Evolutionary conservation across 2,113 vertebrate genomes (phyloP), one percentile per base, ranked within the genome.

Genomic region (Cromileptes altivelis): DNA sequence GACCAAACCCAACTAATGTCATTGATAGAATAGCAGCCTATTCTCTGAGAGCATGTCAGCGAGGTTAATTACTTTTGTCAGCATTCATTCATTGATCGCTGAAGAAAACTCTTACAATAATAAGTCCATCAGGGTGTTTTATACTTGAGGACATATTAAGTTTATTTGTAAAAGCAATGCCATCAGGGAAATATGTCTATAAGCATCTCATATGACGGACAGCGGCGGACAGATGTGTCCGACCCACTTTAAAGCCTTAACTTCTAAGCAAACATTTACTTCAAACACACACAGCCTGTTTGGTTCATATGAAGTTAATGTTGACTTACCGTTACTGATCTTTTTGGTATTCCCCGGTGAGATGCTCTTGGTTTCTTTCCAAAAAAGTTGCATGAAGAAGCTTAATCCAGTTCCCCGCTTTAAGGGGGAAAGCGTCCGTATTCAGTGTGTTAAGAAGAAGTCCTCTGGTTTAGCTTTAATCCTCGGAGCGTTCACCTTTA

Each of bases 301-400:
- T 11, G 30, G 4, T 71, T 3, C 30, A 40, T 3, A 27, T 10
- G 27, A 64, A 69, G 19, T 61, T 5, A 18, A 4, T 1, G 12
- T 6, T 19, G 12, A 85, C 91, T 85, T 92, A 96, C 95, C 91
- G 80, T 82, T 88, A 62, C 49, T 82, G 68, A 70, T 75, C 80
- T 93, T 93, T 61, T 90, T 94, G 75, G 42, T 85, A 76, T 89
- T 88, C 45, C 88, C 93, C 30, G 87, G 83, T 30, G 92, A 94
- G 78, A 85, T 91, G 93, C 81, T 93, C 82, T 88, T 94, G 68
- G 92, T 94, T 75, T 95, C 94, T 89, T 94, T 95, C 95, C 95
- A 95, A 94, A 95, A 94, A 90, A 96, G 95, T 96, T 95, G 95
- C 95, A 96, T 95, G 90, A 95, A 96, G 93, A 95, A 92, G 87